A percentile compares a stretch with the other conserved stretches of the same genome.
Evolutionary conservation across 1,140 invertebrate species (phyloP).

Genomic region (Lethrus apterus): DNA sequence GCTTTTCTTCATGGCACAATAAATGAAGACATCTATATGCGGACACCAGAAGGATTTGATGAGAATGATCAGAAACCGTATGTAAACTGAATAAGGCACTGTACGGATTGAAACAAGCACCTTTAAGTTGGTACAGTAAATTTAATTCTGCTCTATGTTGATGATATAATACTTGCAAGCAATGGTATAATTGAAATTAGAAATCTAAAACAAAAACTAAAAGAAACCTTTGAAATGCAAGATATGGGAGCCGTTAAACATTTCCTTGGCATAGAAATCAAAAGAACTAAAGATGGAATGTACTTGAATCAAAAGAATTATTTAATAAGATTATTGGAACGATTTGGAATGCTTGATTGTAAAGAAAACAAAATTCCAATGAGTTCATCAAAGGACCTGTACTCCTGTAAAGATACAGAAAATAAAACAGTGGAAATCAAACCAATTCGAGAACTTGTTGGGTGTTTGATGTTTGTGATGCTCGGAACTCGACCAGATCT

Average conservation of each 20-base stretch:
- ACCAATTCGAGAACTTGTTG: conserved; percentile 12
- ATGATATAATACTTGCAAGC: conserved; percentile 9
- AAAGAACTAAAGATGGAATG: conserved; percentile 4
- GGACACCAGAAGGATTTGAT: conserved; percentile 36
- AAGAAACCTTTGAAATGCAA: conserved; percentile 12
- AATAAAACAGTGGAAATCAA: neutral
- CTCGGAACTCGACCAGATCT: conserved; percentile 14
- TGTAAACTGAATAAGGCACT: conserved; percentile 21
- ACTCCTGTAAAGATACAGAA: neutral
- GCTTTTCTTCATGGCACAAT: conserved; percentile 40
- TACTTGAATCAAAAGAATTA: conserved; percentile 12
- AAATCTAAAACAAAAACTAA: conserved; percentile 10
- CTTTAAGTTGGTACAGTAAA: conserved; percentile 26
- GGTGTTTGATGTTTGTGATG: conserved; percentile 15
- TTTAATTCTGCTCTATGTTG: conserved; percentile 19
- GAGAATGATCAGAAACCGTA: conserved; percentile 8
- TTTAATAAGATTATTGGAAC: neutral
- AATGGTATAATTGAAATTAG: conserved; percentile 3
- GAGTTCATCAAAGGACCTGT: too few species aligned
- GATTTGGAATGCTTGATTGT: conserved; percentile 13
- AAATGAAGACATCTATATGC: conserved; percentile 41
- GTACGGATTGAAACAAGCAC: conserved; percentile 37
- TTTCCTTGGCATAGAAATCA: conserved; percentile 11
- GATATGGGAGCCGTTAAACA: conserved; percentile 5
- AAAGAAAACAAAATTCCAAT: conserved; percentile 11